phyloP scores from a whole-genome alignment of 2,888 invertebrate genomes.

The Andrena marginata region DNA sequence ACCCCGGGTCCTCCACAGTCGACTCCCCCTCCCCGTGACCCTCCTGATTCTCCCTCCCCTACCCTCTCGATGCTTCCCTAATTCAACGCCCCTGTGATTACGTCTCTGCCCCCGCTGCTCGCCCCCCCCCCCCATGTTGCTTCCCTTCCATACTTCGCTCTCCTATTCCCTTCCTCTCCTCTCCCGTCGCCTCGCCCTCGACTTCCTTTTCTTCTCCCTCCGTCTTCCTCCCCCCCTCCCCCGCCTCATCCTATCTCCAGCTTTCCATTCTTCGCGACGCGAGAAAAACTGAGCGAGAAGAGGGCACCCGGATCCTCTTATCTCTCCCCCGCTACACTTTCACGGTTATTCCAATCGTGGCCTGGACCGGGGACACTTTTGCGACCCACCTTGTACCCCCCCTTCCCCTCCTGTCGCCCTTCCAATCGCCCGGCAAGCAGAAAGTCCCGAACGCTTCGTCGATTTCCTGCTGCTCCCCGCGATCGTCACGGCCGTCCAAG shows the following conservation, averaged over 20 bases:
- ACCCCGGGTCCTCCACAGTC: conserved; percentile 72
- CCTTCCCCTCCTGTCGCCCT: background rate
- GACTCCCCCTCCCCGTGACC: conserved; percentile 54
- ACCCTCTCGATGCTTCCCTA: conserved; percentile 72
- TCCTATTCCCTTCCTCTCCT: conserved; percentile 28
- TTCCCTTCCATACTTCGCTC: conserved; percentile 27
- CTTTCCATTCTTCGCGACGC: conserved; percentile 39
- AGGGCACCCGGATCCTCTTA: conserved; percentile 42
- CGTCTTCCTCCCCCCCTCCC: background rate
- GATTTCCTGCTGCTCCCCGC: background rate
- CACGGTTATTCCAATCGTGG: conserved; percentile 14
- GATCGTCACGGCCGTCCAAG: background rate
- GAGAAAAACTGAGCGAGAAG: conserved; percentile 48
- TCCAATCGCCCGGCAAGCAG: background rate
- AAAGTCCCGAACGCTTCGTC: background rate
- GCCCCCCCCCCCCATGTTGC: conserved; percentile 43
- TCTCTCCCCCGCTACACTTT: conserved; percentile 36
- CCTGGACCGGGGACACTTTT: background rate
- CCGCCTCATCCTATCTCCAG: background rate
- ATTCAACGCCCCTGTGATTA: conserved; percentile 82
- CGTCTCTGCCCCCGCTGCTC: conserved; percentile 67
- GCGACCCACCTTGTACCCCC: no score
- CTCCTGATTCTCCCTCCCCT: conserved; percentile 53
- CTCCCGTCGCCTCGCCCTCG: conserved; percentile 22
- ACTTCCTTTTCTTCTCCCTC: conserved; percentile 26